Evolutionary conservation across 2,113 vertebrate genomes (phyloP), one percentile per base, ranked within the genome.

Genomic region (Thunnus thynnus): DNA sequence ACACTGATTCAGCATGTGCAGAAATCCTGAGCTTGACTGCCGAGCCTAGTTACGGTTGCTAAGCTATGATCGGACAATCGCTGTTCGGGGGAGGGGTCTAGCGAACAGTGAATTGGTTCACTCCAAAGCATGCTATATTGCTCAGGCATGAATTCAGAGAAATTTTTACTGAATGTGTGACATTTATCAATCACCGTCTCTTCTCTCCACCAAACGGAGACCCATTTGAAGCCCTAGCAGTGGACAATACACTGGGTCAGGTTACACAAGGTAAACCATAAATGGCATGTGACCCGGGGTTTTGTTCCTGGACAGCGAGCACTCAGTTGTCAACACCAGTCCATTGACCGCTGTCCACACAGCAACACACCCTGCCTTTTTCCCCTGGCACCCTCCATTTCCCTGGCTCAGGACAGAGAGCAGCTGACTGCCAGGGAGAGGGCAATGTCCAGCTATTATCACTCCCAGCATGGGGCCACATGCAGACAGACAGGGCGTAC

Each of bases 391-490:
- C 71, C 60, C 22, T 75, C 72, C 68, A 66, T 62, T 76, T 80
- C 57, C 48, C 76, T 83, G 78, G 80, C 84, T 80, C 20, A 60
- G 80, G 74, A 72, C 67, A 74, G 66, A 84, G 76, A 87, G 84
- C 90, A 93, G 88, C 88, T 91, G 92, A 82, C 57, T 83, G 82
- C 80, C 81, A 82, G 63, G 67, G 68, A 88, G 78, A 80, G 75
- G 81, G 51, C 82, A 79, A 48, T 91, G 91, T 91, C 87, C 84
- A 86, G 90, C 87, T 56, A 94, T 94, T 92, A 94, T 93, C 91
- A 79, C 89, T 84, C 89, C 57, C 92, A 93, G 93, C 91, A 80
- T 90, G 92, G 75, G 86, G 89, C 71, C 76, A 47, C 85, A 77
- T 74, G 72, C 76, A 83, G 84, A 62, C 72, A 56, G 82, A 68